Conservation (phyloP, 2,888 invertebrate species). For the Crossocerus cetratus region DNA sequence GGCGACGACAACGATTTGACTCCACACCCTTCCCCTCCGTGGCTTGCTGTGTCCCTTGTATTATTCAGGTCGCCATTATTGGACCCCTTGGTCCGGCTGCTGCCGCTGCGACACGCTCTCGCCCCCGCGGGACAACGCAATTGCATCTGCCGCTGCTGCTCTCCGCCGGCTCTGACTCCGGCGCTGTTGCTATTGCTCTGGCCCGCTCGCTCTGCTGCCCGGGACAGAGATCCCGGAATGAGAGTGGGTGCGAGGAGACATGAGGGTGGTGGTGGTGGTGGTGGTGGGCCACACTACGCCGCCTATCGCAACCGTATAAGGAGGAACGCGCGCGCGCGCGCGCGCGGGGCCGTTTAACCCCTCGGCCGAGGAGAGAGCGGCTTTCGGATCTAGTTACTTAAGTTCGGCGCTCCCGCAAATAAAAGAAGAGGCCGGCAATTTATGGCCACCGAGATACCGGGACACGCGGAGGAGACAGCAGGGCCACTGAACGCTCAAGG, state of each 20-base stretch:
- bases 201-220: background rate
- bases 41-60: slow-evolving; percentile 48
- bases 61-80: slow-evolving; percentile 65
- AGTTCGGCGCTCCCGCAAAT: slow-evolving; percentile 57
- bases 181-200: background rate
- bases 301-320: slow-evolving; percentile 38
- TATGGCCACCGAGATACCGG: slow-evolving; percentile 54
- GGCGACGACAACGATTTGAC: slow-evolving; percentile 57
- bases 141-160: slow-evolving; percentile 64
- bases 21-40: slow-evolving; percentile 35
- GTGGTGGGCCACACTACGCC: slow-evolving; percentile 29
- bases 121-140: slow-evolving; percentile 65
- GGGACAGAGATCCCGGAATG: slow-evolving; percentile 36
- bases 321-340: slow-evolving; percentile 40
- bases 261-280: background rate
- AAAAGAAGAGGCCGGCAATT: slow-evolving; percentile 57
- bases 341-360: slow-evolving; percentile 62
- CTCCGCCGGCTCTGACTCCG: slow-evolving; percentile 11
- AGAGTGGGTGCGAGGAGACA: slow-evolving; percentile 37
- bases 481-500: slow-evolving; percentile 10
- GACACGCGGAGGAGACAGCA: slow-evolving; percentile 27
- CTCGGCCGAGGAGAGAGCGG: slow-evolving; percentile 36
- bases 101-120: slow-evolving; percentile 55
- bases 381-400: slow-evolving; percentile 62
- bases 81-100: slow-evolving; percentile 55